Evolutionary conservation across 1,140 invertebrate species (phyloP), one percentile per base, ranked within the genome.

Genomic region (Achatina immaculata): DNA sequence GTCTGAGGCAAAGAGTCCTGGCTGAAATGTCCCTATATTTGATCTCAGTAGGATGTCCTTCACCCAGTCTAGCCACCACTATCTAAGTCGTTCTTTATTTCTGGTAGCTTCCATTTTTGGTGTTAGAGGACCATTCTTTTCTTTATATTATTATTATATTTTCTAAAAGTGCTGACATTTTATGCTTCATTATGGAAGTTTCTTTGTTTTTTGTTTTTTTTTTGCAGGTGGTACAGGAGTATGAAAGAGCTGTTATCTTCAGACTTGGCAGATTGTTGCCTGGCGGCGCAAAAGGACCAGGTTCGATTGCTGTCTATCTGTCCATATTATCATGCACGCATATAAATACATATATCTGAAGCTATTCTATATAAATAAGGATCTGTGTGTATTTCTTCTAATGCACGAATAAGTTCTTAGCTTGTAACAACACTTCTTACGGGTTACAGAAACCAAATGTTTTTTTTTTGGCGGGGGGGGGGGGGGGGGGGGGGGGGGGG

Each of bases 251-350:
- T 19, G 91, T 94, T 28, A 93, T 94, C 72, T 94, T 93, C 86
- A 85, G 93, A 77, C 88, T 93, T 38, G 92, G 93, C 81, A 89
- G 93, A 81, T 89, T 94, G 14, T 85, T 94, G 81, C 90, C 91
- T 28, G 97, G 97, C 38, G 97, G 96, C n/a, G 96, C 96, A 31
- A 96, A 96, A 92, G 97, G 97, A 85, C 96, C 93, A 78, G 93
- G 92, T 92, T 85, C 48, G 81, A 51, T 51, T 51, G 31, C 31
- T 34, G 31, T 66, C 65, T 66, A 14, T 66, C 11, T 66, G 19
- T 19, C 9, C 28, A 66, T 11, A 11, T 66, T 66, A 34, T 24
- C 31, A 19, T 19, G 11, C 11, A 66, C 31, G 19, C 65, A 66
- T 11, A 66, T 66, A 66, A 11, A 34, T 66, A 66, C 65, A 66